These are phyloP conservation scores for Anhinga anhinga DNA, from an alignment of 2,113 vertebrate species.

Conservation along the genomic window DNA sequence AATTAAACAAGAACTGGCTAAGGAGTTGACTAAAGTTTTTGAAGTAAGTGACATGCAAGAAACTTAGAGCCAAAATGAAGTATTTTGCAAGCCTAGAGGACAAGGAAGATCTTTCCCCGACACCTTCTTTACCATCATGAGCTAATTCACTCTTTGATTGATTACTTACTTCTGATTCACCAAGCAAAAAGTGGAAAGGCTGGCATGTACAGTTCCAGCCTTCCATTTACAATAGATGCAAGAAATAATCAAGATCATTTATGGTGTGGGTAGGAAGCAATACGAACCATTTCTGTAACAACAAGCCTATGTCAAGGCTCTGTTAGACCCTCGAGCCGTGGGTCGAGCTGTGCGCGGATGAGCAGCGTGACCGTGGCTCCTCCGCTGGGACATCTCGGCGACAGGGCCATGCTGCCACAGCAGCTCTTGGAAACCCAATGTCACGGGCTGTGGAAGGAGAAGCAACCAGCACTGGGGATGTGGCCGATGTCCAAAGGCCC, in stretches of 20 bases:
- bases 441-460: background rate
- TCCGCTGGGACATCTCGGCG: background rate
- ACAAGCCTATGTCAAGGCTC: background rate
- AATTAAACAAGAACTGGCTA: background rate
- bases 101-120: background rate
- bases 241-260: background rate
- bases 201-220: background rate
- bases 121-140: background rate
- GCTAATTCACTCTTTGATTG: background rate
- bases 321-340: background rate
- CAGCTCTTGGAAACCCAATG: background rate
- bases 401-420: background rate
- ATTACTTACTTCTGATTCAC: background rate
- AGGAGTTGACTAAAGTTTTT: background rate
- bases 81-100: background rate
- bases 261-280: background rate
- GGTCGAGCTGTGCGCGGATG: background rate
- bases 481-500: fast-evolving
- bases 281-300: fast-evolving
- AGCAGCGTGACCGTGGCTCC: too few relatives aligned
- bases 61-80: background rate
- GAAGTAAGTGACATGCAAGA: background rate
- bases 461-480: fast-evolving
- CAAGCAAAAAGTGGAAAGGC: background rate
- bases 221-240: background rate